Percentiles rank a stretch among this genome's conserved stretches.
phyloP scores from a whole-genome alignment of 2,113 vertebrate species.

The Beaufortia kweichowensis region DNA sequence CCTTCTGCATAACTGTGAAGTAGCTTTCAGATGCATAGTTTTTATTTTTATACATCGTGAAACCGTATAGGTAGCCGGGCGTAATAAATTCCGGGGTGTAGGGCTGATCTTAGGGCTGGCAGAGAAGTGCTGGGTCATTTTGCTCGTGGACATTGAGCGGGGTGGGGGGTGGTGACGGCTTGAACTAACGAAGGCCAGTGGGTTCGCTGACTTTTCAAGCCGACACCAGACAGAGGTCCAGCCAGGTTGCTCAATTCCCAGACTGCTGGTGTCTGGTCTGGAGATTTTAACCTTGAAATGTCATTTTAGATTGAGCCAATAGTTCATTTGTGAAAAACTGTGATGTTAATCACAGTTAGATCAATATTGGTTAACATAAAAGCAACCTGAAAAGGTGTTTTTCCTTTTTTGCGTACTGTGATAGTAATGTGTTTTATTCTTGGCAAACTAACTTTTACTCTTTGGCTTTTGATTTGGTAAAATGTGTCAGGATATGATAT shows the following conservation, averaged over 20 bases:
- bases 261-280: conserved; percentile 4
- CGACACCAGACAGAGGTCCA: background rate
- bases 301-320: background rate
- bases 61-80: conserved; percentile 66
- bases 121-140: conserved; percentile 37
- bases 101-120: conserved; percentile 7
- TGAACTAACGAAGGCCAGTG: conserved; percentile 6
- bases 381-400: no score
- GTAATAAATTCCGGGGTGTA: conserved; percentile 47
- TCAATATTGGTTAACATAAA: no score
- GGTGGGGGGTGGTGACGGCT: background rate
- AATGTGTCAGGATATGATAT: no score
- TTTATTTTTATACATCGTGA: conserved; percentile 73
- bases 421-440: no score
- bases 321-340: background rate
- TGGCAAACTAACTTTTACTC: no score
- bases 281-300: background rate
- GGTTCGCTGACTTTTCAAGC: background rate
- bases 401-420: no score
- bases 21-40: conserved; percentile 52
- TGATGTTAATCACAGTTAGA: no score
- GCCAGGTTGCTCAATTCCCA: background rate
- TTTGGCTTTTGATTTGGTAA: no score
- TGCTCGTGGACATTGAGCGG: conserved; percentile 14
- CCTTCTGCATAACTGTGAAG: conserved; percentile 57